Base-by-base conservation (phyloP, 2,797 vertebrate species). In the Zalophus californianus region DNA sequence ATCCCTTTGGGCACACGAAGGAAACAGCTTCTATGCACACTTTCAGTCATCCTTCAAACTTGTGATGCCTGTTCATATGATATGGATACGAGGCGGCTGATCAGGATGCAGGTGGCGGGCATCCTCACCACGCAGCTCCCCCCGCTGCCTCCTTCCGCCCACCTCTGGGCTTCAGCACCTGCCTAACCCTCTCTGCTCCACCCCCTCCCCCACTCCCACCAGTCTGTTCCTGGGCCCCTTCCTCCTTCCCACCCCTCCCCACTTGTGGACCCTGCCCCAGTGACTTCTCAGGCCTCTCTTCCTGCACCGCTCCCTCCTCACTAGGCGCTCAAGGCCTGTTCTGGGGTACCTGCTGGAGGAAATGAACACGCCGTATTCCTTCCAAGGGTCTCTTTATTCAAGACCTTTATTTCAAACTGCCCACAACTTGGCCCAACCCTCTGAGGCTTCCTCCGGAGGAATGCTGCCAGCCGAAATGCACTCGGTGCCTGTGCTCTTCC, bases 331-430 rank as follows among this genome's bases (percentile, higher is more conserved):
- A 54, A 16, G 20, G 38, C 83, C 15, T 29, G 54, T 38, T 18
- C 29, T 2, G 3, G 35, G 68, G 21, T 16, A 16, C 12, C 8
- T 18, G 29, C 0, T 10, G 2, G 0, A 2, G 44, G 75, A 83
- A 77, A 96, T 16, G 72, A 87, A 91, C 58, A 20, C 4, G 3
- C 20, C 8, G 32, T 29, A 44, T 87, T 41, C 62, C 41, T 56
- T 38, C 68, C 70, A 41, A 25, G 86, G 35, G 62, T 87, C 87
- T 97, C 90, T 97, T 97, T 96, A 97, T 95, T 96, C 52, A 90
- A 29, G 87, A 78, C 32, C 32, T 62, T 44, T 80, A 5, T 68
- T 92, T 73, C 29, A 52, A 68, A 54, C 20, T 20, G 66, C 29
- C 60, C 87, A 54, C 52, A 60, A 62, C 68, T 41, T 29, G 86